Conservation (phyloP, 2,113 vertebrate genomes). For the Physeter macrocephalus region DNA sequence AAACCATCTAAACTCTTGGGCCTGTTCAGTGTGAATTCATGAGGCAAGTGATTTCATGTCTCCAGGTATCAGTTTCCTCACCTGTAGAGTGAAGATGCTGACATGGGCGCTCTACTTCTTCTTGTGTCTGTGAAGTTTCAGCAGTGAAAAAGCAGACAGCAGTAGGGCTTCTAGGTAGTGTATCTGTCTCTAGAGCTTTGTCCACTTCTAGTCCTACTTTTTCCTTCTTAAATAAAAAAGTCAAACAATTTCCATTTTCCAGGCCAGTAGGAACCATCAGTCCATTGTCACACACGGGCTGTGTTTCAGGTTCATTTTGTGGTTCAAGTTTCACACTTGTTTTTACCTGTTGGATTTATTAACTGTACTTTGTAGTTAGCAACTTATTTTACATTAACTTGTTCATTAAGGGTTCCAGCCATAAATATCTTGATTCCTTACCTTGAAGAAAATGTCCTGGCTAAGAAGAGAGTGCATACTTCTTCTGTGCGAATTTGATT, state of each 20-base stretch:
- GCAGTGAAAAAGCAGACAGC: conserved; percentile 5
- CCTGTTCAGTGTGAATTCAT: not conserved
- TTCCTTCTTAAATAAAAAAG: not conserved
- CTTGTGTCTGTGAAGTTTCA: conserved; percentile 45
- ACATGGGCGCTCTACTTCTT: conserved; percentile 51
- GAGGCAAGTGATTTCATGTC: not conserved
- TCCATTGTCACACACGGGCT: not conserved
- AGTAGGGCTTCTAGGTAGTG: not conserved
- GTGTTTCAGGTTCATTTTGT: not conserved
- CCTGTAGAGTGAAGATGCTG: not conserved
- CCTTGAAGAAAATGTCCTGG: not conserved
- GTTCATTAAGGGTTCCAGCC: not conserved
- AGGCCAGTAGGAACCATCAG: not conserved
- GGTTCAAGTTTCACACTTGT: not conserved
- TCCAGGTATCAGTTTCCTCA: not conserved
- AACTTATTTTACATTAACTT: not conserved
- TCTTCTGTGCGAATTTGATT: not conserved
- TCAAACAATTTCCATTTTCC: not conserved
- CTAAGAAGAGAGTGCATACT: not conserved
- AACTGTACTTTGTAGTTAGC: not conserved
- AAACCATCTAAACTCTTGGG: not conserved
- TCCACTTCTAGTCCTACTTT: not conserved
- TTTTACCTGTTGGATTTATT: not conserved
- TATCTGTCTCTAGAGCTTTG: conserved; percentile 35
- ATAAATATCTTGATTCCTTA: not conserved